These are phyloP conservation scores for Crambe crambe DNA, from an alignment of 37 sponge, comb jelly and placozoan species.

Conservation along the genomic window DNA sequence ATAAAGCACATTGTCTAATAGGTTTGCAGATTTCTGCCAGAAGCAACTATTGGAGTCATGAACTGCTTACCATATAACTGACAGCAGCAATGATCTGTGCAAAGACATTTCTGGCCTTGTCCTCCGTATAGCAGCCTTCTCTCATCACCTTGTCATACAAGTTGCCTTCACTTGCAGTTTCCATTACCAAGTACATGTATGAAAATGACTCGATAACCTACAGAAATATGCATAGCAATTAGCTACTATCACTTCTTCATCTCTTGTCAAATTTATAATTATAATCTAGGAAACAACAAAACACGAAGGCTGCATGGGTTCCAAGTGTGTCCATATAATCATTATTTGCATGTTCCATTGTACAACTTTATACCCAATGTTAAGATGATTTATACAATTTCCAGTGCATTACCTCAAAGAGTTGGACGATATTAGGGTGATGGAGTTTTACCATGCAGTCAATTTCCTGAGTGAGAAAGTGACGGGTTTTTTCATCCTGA, in stretches of 20 bases:
- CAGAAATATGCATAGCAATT: too few relatives aligned
- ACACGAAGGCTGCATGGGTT: too few relatives aligned
- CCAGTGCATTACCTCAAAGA: slow-evolving; percentile 21
- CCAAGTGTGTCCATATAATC: too few relatives aligned
- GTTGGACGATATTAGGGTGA: slow-evolving; percentile 73
- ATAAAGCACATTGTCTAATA: too few relatives aligned
- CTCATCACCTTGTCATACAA: not conserved
- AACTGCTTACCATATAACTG: not conserved
- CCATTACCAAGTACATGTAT: not conserved
- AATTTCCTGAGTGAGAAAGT: slow-evolving; percentile 82
- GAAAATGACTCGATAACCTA: not conserved
- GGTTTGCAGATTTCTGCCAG: too few relatives aligned
- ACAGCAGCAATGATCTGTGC: not conserved
- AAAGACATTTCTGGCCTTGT: not conserved
- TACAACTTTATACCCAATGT: too few relatives aligned
- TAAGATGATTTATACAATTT: too few relatives aligned
- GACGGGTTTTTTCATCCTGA: slow-evolving; percentile 57
- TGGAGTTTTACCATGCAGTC: slow-evolving; percentile 72
- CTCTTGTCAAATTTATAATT: too few relatives aligned
- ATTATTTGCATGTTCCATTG: too few relatives aligned
- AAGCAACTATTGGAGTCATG: too few relatives aligned
- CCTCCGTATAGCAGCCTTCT: not conserved
- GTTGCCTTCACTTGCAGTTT: not conserved
- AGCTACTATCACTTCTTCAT: too few relatives aligned
- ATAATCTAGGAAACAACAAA: too few relatives aligned